phyloP scores from a whole-genome alignment of 1,140 invertebrate genomes.

The Ylistrum balloti region DNA sequence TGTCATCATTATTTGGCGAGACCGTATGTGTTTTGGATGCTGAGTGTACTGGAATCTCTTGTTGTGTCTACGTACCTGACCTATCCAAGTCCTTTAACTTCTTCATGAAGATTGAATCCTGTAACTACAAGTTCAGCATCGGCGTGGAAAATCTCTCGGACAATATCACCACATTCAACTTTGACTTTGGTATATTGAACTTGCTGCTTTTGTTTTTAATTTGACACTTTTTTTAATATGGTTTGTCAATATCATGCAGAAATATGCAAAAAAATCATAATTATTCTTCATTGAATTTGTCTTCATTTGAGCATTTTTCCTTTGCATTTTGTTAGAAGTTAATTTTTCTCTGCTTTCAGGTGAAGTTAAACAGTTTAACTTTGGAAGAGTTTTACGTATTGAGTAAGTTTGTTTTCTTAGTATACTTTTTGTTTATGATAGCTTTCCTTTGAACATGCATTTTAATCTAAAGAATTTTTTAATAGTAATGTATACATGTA shows the following conservation, averaged over 20 bases:
- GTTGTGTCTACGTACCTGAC: slow-evolving; percentile 42
- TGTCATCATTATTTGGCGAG: neutral
- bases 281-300: neutral
- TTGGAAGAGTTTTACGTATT: slow-evolving; percentile 2
- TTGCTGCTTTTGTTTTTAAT: too few species aligned
- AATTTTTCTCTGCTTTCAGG: neutral
- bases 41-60: slow-evolving; percentile 45
- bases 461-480: too few species aligned
- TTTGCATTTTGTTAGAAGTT: neutral
- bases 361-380: neutral
- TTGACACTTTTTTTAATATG: too few species aligned
- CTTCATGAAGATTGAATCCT: slow-evolving; percentile 55
- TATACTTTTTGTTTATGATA: too few species aligned
- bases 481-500: too few species aligned
- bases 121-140: slow-evolving; percentile 60
- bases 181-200: neutral
- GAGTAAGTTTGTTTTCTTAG: neutral
- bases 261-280: too few species aligned
- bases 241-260: too few species aligned
- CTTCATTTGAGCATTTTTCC: neutral
- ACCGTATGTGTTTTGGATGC: slow-evolving; percentile 24
- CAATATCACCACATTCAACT: slow-evolving; percentile 43
- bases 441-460: too few species aligned
- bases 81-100: slow-evolving; percentile 58
- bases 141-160: slow-evolving; percentile 58